Evolutionary conservation across 1,140 invertebrate species (phyloP).

Genomic region (Acromyrmex heyeri): DNA sequence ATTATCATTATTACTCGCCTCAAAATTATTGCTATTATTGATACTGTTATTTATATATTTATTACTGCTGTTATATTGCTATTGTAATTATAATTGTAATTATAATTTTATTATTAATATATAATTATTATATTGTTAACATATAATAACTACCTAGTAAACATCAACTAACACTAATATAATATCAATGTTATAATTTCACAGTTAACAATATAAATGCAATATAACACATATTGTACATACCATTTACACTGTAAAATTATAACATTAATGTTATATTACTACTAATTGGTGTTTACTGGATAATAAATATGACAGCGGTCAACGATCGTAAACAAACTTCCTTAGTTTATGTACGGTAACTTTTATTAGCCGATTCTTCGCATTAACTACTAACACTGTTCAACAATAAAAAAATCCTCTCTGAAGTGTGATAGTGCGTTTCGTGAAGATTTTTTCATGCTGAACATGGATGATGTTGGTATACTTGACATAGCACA

Average conservation of each 20-base stretch:
- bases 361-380: slow-evolving; percentile 1
- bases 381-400: not conserved
- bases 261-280: no score
- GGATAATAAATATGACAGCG: slow-evolving; percentile 57
- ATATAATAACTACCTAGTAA: not conserved
- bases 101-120: slow-evolving; percentile 29
- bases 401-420: no score
- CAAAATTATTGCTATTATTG: slow-evolving; percentile 12
- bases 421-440: no score
- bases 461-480: no score
- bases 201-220: no score
- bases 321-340: slow-evolving; percentile 34
- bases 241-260: no score
- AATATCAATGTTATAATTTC: no score
- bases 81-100: slow-evolving; percentile 45
- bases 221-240: no score
- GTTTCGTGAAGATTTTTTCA: no score
- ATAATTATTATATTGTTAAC: slow-evolving; percentile 48
- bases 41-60: slow-evolving; percentile 25
- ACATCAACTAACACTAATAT: no score
- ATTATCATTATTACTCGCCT: slow-evolving; percentile 14
- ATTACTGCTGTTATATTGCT: slow-evolving; percentile 32
- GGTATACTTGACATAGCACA: no score
- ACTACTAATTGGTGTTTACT: not conserved
- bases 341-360: slow-evolving; percentile 56